These are phyloP conservation scores for Garra rufa DNA, from an alignment of 2,113 vertebrate genomes.

Conservation along the genomic window DNA sequence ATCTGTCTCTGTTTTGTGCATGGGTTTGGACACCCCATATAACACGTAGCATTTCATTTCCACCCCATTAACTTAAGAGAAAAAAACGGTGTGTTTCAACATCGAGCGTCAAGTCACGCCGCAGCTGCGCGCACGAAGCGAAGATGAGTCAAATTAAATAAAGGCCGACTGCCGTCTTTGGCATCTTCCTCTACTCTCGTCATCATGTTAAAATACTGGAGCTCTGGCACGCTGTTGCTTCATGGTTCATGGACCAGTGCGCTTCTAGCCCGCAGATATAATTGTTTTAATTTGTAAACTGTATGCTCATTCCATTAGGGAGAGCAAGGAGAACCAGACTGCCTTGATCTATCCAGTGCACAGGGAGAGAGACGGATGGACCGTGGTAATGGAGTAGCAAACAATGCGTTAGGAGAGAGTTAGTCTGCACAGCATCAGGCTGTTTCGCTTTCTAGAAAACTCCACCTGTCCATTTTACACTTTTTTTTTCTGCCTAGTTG, in stretches of 20 bases:
- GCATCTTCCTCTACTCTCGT: conserved; percentile 19
- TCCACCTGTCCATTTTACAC: not conserved
- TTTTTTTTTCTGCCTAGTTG: not conserved
- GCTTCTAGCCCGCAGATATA: conserved; percentile 66
- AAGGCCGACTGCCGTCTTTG: not conserved
- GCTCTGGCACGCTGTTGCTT: conserved; percentile 17
- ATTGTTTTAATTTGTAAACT: conserved; percentile 74
- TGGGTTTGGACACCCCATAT: not conserved
- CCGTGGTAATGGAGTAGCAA: not conserved
- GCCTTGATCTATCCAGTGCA: conserved; percentile 52
- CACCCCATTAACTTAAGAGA: not conserved
- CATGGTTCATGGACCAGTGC: conserved; percentile 60
- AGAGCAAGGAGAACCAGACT: conserved; percentile 39
- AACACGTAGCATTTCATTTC: conserved; percentile 20
- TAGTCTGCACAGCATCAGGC: not conserved
- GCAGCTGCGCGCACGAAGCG: not conserved
- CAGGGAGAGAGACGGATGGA: not conserved
- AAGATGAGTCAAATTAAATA: conserved; percentile 17
- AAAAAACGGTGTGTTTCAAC: not conserved
- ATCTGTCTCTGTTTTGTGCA: conserved; percentile 3
- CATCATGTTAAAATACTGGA: not conserved
- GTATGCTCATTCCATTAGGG: conserved; percentile 68
- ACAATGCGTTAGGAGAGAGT: not conserved
- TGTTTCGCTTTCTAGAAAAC: not conserved
- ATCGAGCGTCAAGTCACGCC: not conserved